Base-by-base conservation (phyloP, 2,113 vertebrate species). In the Notothenia coriiceps region DNA sequence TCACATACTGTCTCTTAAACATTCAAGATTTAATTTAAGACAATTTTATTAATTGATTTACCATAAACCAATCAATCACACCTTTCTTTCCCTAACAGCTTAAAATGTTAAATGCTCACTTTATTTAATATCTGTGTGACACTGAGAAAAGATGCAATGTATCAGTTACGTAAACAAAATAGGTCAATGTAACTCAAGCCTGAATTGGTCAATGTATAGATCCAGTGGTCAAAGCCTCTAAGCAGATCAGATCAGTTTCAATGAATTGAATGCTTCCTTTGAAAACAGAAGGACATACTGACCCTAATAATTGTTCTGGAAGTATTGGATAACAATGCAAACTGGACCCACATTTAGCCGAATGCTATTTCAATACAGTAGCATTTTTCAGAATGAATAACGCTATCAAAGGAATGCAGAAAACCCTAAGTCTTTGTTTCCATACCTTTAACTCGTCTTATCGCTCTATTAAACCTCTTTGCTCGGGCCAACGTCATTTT, bases 401-500 rank as follows among this genome's bases (percentile, higher is more conserved):
- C 55, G 49, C 57, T 77, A 70, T 79, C 47, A 74, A 78, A 51
- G 60, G 9, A 77, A 80, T 55, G 25, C 78, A 64, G 65, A 17
- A 47, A 72, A 61, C 50, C 64, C 71, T 85, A 81, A 74, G 70
- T 54, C 77, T 87, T 86, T 89, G 89, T 85, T 85, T 91, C 80
- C 59, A 70, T 80, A 80, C 88, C 74, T 78, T 89, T 80, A 80
- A 81, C 80, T 84, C 73, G 50, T 87, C 91, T 95, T 94, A 93
- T 94, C 89, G 62, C 86, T 76, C 75, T 79, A 77, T 87, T 94
- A 92, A 94, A 94, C 93, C 90, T 91, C 83, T 64, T 71, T 18
- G 43, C 86, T 72, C 52, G 74, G 81, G 40, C 86, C 86, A 49
- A 93, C 70, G 88, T 95, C 89, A 94, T 94, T 94, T 93, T 95